Conservation (phyloP, 2,888 invertebrate species). For the Dorcus hopei region DNA sequence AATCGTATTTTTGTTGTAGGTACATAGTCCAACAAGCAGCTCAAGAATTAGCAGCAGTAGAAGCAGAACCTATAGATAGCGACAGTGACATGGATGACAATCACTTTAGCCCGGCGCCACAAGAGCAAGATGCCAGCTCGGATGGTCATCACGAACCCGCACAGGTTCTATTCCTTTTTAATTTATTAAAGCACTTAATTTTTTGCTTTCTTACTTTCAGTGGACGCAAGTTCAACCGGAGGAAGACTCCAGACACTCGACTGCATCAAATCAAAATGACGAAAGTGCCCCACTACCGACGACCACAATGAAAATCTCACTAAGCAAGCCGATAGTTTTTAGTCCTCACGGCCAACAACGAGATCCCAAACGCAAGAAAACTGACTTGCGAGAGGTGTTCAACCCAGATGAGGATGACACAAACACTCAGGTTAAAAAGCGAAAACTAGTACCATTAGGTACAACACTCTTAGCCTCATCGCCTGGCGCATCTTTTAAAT, state of each 20-base stretch:
- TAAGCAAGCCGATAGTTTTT: conserved; percentile 46
- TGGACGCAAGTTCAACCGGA: conserved; percentile 48
- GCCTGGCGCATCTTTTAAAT: neutral
- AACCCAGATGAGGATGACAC: conserved; percentile 78
- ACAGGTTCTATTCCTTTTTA: conserved; percentile 31
- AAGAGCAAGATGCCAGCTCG: conserved; percentile 36
- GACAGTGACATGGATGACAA: conserved; percentile 55
- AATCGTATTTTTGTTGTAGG: conserved; percentile 27
- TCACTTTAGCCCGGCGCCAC: conserved; percentile 42
- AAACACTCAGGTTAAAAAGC: conserved; percentile 59
- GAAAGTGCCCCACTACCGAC: conserved; percentile 37
- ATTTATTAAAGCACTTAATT: neutral
- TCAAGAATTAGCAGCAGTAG: conserved; percentile 62
- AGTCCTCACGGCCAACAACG: conserved; percentile 47
- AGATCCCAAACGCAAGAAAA: conserved; percentile 63
- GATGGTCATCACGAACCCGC: conserved; percentile 41
- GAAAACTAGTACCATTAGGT: conserved; percentile 78
- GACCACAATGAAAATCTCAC: conserved; percentile 48
- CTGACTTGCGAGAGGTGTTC: conserved; percentile 81
- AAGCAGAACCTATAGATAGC: conserved; percentile 73
- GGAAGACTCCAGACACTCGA: conserved; percentile 51
- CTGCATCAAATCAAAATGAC: conserved; percentile 46
- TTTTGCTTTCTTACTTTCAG: conserved; percentile 24
- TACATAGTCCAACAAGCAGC: conserved; percentile 58
- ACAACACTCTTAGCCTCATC: conserved; percentile 20